These are phyloP conservation scores for Stichopus chloronotus DNA, from an alignment of 35 echinoderm and acorn worm species.

Conservation along the genomic window DNA sequence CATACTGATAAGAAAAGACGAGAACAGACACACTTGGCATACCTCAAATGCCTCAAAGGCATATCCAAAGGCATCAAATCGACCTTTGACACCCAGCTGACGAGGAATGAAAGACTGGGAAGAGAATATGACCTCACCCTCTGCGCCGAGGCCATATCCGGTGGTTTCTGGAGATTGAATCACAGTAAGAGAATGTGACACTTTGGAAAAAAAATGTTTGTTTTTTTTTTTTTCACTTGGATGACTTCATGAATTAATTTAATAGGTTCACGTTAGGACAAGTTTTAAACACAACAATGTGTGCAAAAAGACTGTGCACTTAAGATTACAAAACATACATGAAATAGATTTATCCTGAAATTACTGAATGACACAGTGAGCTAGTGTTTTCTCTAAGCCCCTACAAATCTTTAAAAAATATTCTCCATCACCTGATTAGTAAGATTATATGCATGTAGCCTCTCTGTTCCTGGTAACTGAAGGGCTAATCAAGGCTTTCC, in stretches of 20 bases:
- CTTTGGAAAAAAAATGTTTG: neutral
- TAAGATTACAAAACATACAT: too few relatives aligned
- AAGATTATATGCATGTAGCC: too few relatives aligned
- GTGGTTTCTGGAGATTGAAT: constrained; percentile 57
- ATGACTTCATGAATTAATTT: neutral
- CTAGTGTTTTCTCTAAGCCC: too few relatives aligned
- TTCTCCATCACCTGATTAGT: too few relatives aligned
- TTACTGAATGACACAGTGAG: too few relatives aligned
- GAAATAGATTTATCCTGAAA: too few relatives aligned
- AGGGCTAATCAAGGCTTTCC: too few relatives aligned
- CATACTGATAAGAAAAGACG: too few relatives aligned
- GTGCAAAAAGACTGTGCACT: too few relatives aligned
- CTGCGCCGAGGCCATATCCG: constrained; percentile 70
- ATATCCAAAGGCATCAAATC: constrained; percentile 80
- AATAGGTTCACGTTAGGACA: neutral
- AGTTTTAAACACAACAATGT: neutral
- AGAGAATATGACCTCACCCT: constrained; percentile 89
- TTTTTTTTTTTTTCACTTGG: neutral
- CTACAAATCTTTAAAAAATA: too few relatives aligned
- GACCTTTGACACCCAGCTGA: constrained; percentile 56
- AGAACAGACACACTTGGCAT: neutral
- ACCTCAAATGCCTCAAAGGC: constrained; percentile 91
- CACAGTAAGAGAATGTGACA: neutral
- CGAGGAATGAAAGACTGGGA: constrained; percentile 87
- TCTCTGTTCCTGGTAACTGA: too few relatives aligned